Evolutionary conservation across 1,140 invertebrate species (phyloP).

Genomic region (Lethocerus indicus): DNA sequence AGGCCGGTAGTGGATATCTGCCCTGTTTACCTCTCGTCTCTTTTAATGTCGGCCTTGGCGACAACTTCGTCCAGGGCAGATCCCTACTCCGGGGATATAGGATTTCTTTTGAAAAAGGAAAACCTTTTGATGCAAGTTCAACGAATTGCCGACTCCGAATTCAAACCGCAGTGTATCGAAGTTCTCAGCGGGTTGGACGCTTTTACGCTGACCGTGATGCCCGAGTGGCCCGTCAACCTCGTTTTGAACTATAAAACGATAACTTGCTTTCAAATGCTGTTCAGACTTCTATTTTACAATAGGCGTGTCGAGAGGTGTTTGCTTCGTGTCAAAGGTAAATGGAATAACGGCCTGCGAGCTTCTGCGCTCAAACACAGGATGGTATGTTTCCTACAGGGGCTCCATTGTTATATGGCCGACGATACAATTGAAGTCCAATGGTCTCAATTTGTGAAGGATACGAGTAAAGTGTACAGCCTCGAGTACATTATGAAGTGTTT

Average conservation of each 20-base stretch:
- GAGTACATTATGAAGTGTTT: too few relatives aligned
- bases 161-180: too few relatives aligned
- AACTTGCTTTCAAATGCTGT: constrained; percentile 91
- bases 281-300: constrained; percentile 85
- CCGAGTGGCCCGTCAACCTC: constrained; percentile 89
- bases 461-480: too few relatives aligned
- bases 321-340: constrained; percentile 26
- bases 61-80: too few relatives aligned
- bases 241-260: constrained; percentile 82
- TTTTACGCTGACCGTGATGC: constrained; percentile 84
- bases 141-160: too few relatives aligned
- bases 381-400: constrained; percentile 91
- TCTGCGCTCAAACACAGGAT: constrained; percentile 90
- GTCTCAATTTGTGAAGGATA: constrained; percentile 64
- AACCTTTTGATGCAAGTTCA: too few relatives aligned
- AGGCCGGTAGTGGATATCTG: too few relatives aligned
- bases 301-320: constrained; percentile 78
- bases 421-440: constrained; percentile 95
- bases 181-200: constrained; percentile 72
- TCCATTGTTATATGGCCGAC: constrained; percentile 96
- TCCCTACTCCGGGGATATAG: too few relatives aligned
- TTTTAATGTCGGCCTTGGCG: too few relatives aligned
- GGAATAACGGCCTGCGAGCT: constrained; percentile 2
- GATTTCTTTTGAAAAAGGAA: too few relatives aligned
- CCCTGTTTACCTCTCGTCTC: too few relatives aligned